Percentiles rank a stretch among this genome's conserved stretches.
Conservation (phyloP, 1,140 invertebrate genomes). For the Drosophila asahinai region DNA sequence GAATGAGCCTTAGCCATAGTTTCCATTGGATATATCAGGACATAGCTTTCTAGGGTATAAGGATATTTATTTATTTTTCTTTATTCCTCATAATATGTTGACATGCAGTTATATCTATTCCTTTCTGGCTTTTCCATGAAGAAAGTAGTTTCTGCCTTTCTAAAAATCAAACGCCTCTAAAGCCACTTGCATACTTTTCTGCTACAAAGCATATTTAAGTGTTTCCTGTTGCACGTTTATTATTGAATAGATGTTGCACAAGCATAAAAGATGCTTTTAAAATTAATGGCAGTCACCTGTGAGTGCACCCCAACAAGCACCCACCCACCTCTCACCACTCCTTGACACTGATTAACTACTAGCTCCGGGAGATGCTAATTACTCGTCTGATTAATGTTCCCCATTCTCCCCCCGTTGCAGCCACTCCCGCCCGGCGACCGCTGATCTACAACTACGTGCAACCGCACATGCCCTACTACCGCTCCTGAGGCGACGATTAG, state of each 20-base stretch:
- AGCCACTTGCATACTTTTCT: slow-evolving; percentile 54
- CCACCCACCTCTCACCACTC: not conserved
- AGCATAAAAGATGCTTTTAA: not conserved
- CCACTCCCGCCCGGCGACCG: slow-evolving; percentile 65
- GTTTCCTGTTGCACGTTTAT: not conserved
- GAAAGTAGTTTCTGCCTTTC: not conserved
- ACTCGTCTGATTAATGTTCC: slow-evolving; percentile 14
- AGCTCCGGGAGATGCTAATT: slow-evolving; percentile 3
- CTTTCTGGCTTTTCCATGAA: no score
- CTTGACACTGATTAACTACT: no score
- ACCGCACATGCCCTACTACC: slow-evolving; percentile 72
- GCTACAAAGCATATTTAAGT: slow-evolving; percentile 8
- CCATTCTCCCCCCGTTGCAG: slow-evolving; percentile 41
- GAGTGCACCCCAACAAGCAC: not conserved
- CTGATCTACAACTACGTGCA: slow-evolving; percentile 81
- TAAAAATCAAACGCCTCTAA: not conserved
- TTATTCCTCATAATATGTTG: not conserved
- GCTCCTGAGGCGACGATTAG: slow-evolving; percentile 60
- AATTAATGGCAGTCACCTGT: not conserved
- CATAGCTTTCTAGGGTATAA: not conserved
- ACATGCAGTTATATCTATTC: not conserved
- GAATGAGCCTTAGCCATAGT: not conserved
- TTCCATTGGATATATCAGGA: not conserved
- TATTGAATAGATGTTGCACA: slow-evolving; percentile 3
- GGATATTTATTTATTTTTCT: no score